These are phyloP conservation scores for Falco columbarius DNA, from an alignment of 2,797 vertebrate genomes.

Conservation along the genomic window DNA sequence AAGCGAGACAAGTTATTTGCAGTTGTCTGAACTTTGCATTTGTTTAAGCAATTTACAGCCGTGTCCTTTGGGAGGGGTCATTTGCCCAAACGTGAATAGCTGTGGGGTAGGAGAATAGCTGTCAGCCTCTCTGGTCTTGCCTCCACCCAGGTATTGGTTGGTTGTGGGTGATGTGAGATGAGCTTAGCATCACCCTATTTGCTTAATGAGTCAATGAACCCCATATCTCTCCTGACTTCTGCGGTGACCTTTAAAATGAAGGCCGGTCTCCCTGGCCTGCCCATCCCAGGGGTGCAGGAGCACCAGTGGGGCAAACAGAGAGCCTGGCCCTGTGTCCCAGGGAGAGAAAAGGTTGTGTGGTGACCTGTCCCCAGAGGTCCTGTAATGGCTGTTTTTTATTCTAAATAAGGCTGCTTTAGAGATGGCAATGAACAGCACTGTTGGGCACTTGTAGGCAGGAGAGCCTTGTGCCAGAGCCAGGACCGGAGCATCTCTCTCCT, in stretches of 20 bases:
- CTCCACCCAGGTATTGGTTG: not conserved
- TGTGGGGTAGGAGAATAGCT: not conserved
- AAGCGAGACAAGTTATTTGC: not conserved
- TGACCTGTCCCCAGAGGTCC: not conserved
- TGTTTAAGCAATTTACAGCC: slow-evolving; percentile 25
- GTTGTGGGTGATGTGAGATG: not conserved
- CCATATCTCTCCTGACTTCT: not conserved
- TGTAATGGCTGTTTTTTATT: not conserved
- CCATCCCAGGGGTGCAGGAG: not conserved
- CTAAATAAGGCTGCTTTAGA: not conserved
- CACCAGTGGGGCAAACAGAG: not conserved
- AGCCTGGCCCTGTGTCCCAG: not conserved
- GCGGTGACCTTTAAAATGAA: not conserved
- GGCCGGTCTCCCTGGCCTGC: not conserved
- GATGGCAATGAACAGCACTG: not conserved
- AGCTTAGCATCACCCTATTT: slow-evolving; percentile 9
- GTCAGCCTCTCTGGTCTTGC: not conserved
- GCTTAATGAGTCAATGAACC: slow-evolving; percentile 6
- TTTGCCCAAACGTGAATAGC: not conserved
- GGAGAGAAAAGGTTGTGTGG: not conserved
- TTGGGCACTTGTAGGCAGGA: fast-evolving
- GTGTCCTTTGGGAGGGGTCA: not conserved
- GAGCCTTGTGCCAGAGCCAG: not conserved
- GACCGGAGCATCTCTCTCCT: fast-evolving
- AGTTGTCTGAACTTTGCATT: slow-evolving; percentile 53